Percentiles rank a stretch among this genome's conserved stretches.
phyloP scores from a whole-genome alignment of 1,140 invertebrate genomes.

The Ylistrum balloti region DNA sequence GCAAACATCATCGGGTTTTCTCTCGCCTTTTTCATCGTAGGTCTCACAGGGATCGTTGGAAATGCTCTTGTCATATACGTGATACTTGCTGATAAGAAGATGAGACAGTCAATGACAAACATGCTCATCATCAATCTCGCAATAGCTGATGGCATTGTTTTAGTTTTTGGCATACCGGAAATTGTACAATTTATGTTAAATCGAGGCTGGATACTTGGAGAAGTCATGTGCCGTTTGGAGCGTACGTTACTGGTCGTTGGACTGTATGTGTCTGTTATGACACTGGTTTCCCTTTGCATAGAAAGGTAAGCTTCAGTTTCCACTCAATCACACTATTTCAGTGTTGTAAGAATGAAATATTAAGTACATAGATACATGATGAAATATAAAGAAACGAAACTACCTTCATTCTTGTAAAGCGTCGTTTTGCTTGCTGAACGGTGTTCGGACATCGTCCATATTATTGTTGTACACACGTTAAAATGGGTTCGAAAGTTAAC shows the following conservation, averaged over 20 bases:
- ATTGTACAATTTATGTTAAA: constrained; percentile 82
- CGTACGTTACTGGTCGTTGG: constrained; percentile 78
- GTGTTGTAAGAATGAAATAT: too few relatives aligned
- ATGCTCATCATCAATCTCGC: constrained; percentile 82
- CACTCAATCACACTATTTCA: too few relatives aligned
- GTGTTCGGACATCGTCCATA: too few relatives aligned
- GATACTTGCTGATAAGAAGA: constrained; percentile 78
- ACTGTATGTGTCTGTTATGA: constrained; percentile 81
- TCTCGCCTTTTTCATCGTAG: constrained; percentile 70
- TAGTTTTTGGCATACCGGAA: constrained; percentile 81
- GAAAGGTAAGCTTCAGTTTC: constrained; percentile 83
- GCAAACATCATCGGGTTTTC: constrained; percentile 55
- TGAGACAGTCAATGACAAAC: constrained; percentile 81
- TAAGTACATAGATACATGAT: too few relatives aligned
- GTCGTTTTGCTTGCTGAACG: too few relatives aligned
- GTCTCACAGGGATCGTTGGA: constrained; percentile 76
- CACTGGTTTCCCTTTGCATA: constrained; percentile 80
- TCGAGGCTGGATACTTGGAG: constrained; percentile 80
- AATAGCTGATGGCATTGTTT: constrained; percentile 80
- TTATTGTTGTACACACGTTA: too few relatives aligned
- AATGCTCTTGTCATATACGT: constrained; percentile 81
- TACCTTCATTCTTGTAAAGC: too few relatives aligned
- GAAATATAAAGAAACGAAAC: too few relatives aligned
- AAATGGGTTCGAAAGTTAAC: too few relatives aligned
- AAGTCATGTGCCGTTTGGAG: constrained; percentile 73